A percentile compares a stretch with the other conserved stretches of the same genome.
These are phyloP conservation scores for Drosophila trapezifrons DNA, from an alignment of 1,140 invertebrate genomes.

Conservation along the genomic window DNA sequence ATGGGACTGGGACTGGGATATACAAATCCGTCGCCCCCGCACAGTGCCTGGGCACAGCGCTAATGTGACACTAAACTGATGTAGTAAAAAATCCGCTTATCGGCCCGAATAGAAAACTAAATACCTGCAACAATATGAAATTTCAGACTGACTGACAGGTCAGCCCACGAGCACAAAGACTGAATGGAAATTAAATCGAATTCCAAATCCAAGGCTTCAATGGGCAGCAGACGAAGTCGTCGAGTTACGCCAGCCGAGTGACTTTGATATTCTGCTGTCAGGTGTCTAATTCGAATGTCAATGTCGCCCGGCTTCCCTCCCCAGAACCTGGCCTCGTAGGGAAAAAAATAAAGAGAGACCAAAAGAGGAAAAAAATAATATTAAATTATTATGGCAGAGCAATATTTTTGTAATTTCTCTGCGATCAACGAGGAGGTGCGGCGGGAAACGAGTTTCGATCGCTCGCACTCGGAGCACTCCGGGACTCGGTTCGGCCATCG, in stretches of 20 bases:
- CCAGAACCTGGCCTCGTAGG: constrained; percentile 53
- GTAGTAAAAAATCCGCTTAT: constrained; percentile 78
- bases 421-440: constrained; percentile 8
- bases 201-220: constrained; percentile 76
- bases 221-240: constrained; percentile 32
- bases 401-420: constrained; percentile 62
- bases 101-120: constrained; percentile 71
- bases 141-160: constrained; percentile 61
- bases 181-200: constrained; percentile 65
- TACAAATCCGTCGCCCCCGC: constrained; percentile 55
- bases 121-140: constrained; percentile 70
- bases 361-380: constrained; percentile 16
- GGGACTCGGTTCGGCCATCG: constrained; percentile 53
- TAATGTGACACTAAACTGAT: constrained; percentile 83
- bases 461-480: constrained; percentile 30
- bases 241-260: constrained; percentile 36
- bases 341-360: constrained; percentile 14
- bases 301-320: constrained; percentile 50
- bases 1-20: constrained; percentile 3
- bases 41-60: constrained; percentile 44
- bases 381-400: constrained; percentile 71
- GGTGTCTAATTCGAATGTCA: constrained; percentile 82
- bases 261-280: constrained; percentile 61
- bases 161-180: constrained; percentile 57
- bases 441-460: constrained; percentile 55